phyloP scores from a whole-genome alignment of 2,113 vertebrate species.

The Athene noctua region DNA sequence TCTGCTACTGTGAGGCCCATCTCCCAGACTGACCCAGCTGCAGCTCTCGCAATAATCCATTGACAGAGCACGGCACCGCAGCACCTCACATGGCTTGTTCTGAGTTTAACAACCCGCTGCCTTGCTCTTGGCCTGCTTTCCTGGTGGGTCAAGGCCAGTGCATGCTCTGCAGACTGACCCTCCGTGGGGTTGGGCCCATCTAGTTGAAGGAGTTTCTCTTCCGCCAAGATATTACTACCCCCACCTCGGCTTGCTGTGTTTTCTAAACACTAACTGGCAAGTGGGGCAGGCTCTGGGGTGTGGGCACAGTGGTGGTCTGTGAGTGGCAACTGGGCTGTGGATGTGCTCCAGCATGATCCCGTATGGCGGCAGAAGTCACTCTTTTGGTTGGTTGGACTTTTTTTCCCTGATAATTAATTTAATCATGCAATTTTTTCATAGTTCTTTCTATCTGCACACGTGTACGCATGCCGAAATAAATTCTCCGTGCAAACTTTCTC shows the following conservation, averaged over 20 bases:
- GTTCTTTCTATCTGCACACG: neutral
- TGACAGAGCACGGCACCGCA: accelerated
- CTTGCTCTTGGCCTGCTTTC: neutral
- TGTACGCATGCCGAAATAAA: neutral
- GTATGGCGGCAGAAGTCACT: neutral
- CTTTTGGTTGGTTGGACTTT: accelerated
- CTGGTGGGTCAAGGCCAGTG: neutral
- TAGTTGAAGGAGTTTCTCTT: neutral
- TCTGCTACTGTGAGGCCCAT: neutral
- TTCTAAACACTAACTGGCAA: neutral
- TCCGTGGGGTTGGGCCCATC: accelerated
- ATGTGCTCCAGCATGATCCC: neutral
- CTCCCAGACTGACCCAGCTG: neutral
- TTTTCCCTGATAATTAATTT: neutral
- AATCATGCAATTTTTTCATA: neutral
- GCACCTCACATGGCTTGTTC: accelerated
- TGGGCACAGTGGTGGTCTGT: neutral
- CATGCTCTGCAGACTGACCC: neutral
- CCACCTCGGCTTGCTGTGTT: neutral
- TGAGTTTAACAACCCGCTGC: neutral
- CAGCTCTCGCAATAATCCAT: accelerated
- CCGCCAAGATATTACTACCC: neutral
- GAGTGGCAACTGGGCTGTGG: neutral
- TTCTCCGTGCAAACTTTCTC: neutral
- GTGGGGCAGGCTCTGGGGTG: neutral